Evolutionary conservation across 2,113 vertebrate species (phyloP).

Genomic region (Fregetta grallaria): DNA sequence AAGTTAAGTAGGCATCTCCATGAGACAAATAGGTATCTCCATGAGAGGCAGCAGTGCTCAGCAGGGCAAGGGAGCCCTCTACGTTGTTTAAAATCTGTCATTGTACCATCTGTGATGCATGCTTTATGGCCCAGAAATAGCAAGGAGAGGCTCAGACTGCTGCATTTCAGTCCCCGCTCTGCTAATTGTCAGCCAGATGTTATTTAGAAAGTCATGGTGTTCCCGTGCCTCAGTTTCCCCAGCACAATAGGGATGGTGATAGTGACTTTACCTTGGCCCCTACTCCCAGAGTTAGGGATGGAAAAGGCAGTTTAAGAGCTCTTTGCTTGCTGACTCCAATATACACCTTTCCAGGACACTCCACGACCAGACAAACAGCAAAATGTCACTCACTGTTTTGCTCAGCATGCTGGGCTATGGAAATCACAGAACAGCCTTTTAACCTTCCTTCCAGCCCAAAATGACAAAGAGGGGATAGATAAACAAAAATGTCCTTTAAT

Average conservation of each 20-base stretch:
- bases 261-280: not conserved
- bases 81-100: not conserved
- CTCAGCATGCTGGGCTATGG: not conserved
- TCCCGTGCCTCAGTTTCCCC: not conserved
- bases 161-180: not conserved
- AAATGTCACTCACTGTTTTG: accelerated
- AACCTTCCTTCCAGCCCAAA: not conserved
- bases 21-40: not conserved
- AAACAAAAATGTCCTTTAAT: not conserved
- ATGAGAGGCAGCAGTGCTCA: not conserved
- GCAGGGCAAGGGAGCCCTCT: not conserved
- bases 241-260: not conserved
- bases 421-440: not conserved
- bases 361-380: not conserved
- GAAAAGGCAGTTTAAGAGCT: not conserved
- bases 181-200: not conserved
- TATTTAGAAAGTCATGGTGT: not conserved
- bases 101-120: not conserved
- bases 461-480: not conserved
- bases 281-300: not conserved
- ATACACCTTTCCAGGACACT: not conserved
- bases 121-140: not conserved
- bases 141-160: not conserved
- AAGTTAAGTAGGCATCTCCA: not conserved
- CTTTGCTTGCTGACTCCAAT: not conserved